These are phyloP conservation scores for Aphelinus atriplicis DNA, from an alignment of 1,140 invertebrate genomes.

Conservation along the genomic window DNA sequence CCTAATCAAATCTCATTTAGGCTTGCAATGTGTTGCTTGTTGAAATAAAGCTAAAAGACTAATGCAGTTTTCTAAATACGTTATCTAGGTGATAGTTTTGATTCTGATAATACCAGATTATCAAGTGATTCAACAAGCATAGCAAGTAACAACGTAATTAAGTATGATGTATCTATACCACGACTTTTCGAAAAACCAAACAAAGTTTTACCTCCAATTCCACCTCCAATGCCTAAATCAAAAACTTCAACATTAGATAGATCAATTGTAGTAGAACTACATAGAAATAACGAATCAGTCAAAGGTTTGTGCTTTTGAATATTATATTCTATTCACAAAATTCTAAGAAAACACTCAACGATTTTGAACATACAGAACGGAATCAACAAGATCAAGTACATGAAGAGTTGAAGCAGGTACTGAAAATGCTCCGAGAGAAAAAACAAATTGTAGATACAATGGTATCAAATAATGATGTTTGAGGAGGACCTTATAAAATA, in stretches of 20 bases:
- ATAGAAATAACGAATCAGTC: neutral
- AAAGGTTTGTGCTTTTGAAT: slow-evolving; percentile 16
- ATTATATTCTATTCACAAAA: neutral
- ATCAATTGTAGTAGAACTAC: neutral
- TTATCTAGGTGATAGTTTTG: slow-evolving; percentile 27
- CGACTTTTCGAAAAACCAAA: slow-evolving; percentile 3
- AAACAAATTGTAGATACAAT: slow-evolving; percentile 3
- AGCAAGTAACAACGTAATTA: neutral
- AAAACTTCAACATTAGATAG: neutral
- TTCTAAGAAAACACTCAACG: neutral
- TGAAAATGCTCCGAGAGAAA: slow-evolving; percentile 24
- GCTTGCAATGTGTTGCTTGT: slow-evolving; percentile 16
- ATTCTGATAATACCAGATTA: slow-evolving; percentile 20
- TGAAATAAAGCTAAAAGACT: neutral
- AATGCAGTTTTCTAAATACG: neutral
- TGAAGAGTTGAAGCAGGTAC: slow-evolving; percentile 35
- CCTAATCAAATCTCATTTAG: neutral
- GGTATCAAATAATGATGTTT: too few relatives aligned
- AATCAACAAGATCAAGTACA: slow-evolving; percentile 27
- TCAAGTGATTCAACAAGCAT: slow-evolving; percentile 9
- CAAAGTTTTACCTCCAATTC: slow-evolving; percentile 18
- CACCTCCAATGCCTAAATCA: slow-evolving; percentile 22
- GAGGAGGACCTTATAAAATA: too few relatives aligned
- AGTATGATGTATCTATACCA: neutral
- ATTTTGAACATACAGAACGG: slow-evolving; percentile 1